Percentiles rank a stretch among this genome's conserved stretches.
These are phyloP conservation scores for Gymnothorax javanicus DNA, from an alignment of 2,797 vertebrate genomes.

Conservation along the genomic window DNA sequence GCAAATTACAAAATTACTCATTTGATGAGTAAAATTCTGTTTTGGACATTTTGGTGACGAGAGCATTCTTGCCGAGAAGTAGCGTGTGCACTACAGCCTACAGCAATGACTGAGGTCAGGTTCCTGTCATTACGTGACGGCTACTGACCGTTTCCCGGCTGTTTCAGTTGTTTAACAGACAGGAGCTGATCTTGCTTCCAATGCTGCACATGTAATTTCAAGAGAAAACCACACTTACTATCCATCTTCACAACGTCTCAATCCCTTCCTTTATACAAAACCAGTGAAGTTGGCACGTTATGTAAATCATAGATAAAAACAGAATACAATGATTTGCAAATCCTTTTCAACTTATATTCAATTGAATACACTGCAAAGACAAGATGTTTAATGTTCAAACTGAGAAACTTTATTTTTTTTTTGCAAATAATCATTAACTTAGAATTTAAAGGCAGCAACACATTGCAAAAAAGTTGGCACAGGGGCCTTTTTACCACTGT, in stretches of 20 bases:
- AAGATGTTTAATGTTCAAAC: no score
- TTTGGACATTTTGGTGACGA: constrained; percentile 57
- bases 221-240: constrained; percentile 46
- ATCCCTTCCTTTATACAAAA: background rate
- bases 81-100: constrained; percentile 49
- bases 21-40: constrained; percentile 28
- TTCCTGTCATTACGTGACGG: constrained; percentile 57
- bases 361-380: no score
- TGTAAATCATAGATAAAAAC: no score
- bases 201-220: background rate
- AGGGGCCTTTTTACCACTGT: no score
- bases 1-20: background rate
- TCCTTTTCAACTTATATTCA: no score
- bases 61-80: constrained; percentile 55
- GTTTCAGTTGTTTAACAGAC: constrained; percentile 47
- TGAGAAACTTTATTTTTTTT: no score
- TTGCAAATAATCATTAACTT: no score
- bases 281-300: no score
- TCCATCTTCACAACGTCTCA: background rate
- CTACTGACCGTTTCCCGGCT: constrained; percentile 52
- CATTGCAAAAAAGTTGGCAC: no score
- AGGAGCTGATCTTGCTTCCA: background rate
- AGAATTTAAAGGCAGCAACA: no score
- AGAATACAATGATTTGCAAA: no score
- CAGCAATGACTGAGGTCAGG: constrained; percentile 62